Evolutionary conservation across 1,140 invertebrate genomes (phyloP), one percentile per base, ranked within the genome.

Genomic region (Drosophila obscura): DNA sequence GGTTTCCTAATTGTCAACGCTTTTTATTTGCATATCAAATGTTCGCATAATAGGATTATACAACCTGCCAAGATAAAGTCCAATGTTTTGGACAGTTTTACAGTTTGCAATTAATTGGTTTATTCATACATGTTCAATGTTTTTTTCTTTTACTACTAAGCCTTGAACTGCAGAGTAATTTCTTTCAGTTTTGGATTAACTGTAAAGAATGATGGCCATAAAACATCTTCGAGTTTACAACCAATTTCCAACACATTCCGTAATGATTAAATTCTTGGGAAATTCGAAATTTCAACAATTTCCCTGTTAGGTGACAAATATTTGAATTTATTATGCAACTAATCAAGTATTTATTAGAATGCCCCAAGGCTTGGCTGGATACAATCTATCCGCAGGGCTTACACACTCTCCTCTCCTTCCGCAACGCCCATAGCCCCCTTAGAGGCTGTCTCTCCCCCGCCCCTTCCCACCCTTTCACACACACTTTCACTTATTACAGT

Each of bases 311-410:
- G 82, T 81, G 82, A 87, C 69, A 87, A 77, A 73, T 67, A 77
- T 85, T 81, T 78, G 44, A 77, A 85, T 85, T 81, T 85, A 85
- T 85, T 84, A 77, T 74, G 75, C 81, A 67, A 77, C 73, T 84
- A 77, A 84, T 85, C 80, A 84, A 76, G 57, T 84, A 84, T 84
- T 85, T 84, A 85, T 80, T 73, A 58, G 45, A 24, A 52, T 68
- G 63, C 72, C 73, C 80, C 49, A 45, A 68, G 80, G 81, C 67
- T 68, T 77, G 80, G 68, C 50, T 65, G 80, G 31, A 84, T 77
- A 72, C 75, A 69, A 61, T 0, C 19, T 19, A 19, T 19, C 44
- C 68, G 39, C 28, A 7, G 28, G 22, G 31, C 44, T 59, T 22
- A 44, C 48, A 15, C 55, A 11, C 26, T 31, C 22, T n/a, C 16